Base-by-base conservation (phyloP, 92 coral and sea anemone genomes). In the Nematostella vectensis region DNA sequence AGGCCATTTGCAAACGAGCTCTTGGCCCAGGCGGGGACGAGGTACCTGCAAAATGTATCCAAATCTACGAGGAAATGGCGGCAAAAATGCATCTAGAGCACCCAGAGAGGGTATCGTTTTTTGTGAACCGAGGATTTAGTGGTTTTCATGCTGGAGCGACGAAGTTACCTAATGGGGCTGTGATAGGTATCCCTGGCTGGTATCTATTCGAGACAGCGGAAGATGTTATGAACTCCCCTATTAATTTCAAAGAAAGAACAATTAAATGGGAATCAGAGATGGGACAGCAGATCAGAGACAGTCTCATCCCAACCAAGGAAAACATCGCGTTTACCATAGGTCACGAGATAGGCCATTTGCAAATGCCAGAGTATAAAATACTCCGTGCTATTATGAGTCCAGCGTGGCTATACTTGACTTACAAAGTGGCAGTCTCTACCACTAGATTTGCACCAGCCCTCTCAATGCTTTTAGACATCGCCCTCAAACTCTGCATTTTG, bases 181-280 rank as follows among this genome's bases (percentile, higher is more conserved):
- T 85, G 0, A 29, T 81, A 1, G 88, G 95, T 2, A 47, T 85
- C 13, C 95, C 95, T 0, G 83, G 82, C 15, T 85, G 88, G 88
- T 85, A 70, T 40, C 51, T 57, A 52, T 85, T 85, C 37, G 57
- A 67, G 31, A 75, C 27, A 27, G 62, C 31, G 8, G 75, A 85
- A 26, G 95, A 80, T 59, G 72, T 85, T 1, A 77, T 70, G 55
- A 76, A 76, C 16, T 68, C 88, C 22, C 82, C 82, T 18, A 72
- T 85, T 25, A 85, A 68, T 29, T 85, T 85, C 49, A 72, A 81
- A 62, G 76, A 68, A 52, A 67, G 95, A 30, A 77, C 77, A 0
- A 71, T 85, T 42, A 85, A 76, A 45, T 85, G 95, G 95, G 75
- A 85, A 20, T 85, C 95, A 15, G 88, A 85, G 11, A 61, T 85